These are phyloP conservation scores for Schizaphis graminum DNA, from an alignment of 2,888 invertebrate genomes.

Conservation along the genomic window DNA sequence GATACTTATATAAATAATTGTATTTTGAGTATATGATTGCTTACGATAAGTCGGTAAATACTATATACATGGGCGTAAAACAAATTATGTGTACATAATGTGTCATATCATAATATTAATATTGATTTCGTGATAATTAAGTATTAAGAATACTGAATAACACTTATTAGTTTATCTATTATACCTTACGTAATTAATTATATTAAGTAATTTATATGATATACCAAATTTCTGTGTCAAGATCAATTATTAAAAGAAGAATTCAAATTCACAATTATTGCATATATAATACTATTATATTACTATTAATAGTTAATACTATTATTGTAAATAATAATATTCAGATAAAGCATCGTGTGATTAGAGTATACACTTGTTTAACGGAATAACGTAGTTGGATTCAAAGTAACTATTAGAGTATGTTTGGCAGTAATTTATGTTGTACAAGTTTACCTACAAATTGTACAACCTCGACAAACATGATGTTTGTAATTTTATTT, in stretches of 20 bases:
- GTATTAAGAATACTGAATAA: not conserved
- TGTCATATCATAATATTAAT: not conserved
- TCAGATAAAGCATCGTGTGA: not conserved
- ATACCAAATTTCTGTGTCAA: not conserved
- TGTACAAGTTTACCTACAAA: not conserved
- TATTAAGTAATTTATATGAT: not conserved
- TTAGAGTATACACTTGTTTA: not conserved
- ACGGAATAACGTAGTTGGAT: not conserved
- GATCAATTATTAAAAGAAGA: not conserved
- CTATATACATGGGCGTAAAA: not conserved
- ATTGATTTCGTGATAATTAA: not conserved
- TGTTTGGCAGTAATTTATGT: not conserved
- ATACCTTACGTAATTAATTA: not conserved
- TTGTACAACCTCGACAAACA: not conserved
- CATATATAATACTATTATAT: too few species aligned
- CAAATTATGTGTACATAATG: not conserved
- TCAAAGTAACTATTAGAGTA: not conserved
- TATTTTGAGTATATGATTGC: not conserved
- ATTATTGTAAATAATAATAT: not conserved
- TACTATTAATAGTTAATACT: too few species aligned
- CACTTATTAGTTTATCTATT: not conserved
- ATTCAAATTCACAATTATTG: not conserved
- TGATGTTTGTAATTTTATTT: slow-evolving; percentile 10
- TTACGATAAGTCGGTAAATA: not conserved
- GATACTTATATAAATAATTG: not conserved